Evolutionary conservation across 2,888 invertebrate genomes (phyloP).

Genomic region (Apodemia zela): DNA sequence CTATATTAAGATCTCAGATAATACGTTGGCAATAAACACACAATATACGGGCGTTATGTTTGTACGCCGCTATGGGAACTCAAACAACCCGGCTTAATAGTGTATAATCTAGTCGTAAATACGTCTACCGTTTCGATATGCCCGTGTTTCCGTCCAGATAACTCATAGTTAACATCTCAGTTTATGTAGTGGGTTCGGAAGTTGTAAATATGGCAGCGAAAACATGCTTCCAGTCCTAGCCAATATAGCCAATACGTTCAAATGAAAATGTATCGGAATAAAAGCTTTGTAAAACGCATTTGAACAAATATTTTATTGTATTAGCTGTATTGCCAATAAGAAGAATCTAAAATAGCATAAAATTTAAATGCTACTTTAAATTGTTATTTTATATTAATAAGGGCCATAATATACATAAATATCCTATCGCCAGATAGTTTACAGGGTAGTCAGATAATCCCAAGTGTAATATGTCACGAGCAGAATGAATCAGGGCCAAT

Average conservation of each 20-base stretch:
- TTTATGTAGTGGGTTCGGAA: constrained; percentile 47
- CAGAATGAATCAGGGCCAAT: too few relatives aligned
- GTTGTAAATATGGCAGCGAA: constrained; percentile 36
- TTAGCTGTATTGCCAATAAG: too few relatives aligned
- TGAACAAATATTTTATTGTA: too few relatives aligned
- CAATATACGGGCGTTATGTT: constrained; percentile 33
- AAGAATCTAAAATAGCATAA: too few relatives aligned
- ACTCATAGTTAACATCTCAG: constrained; percentile 42
- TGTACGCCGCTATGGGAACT: constrained; percentile 51
- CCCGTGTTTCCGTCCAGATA: constrained; percentile 51
- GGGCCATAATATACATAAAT: too few relatives aligned
- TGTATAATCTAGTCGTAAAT: constrained; percentile 50
- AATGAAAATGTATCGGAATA: not conserved
- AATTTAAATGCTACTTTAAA: too few relatives aligned
- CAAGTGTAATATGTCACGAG: too few relatives aligned
- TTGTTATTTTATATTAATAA: too few relatives aligned
- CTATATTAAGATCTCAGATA: constrained; percentile 28
- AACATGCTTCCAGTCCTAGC: not conserved
- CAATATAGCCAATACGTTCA: not conserved
- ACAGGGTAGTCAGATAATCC: too few relatives aligned
- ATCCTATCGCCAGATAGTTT: too few relatives aligned
- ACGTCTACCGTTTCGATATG: constrained; percentile 43
- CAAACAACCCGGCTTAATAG: constrained; percentile 50
- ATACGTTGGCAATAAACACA: constrained; percentile 30
- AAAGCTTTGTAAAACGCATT: not conserved